phyloP scores from a whole-genome alignment of 2,888 invertebrate genomes.

The Netelia virgata region DNA sequence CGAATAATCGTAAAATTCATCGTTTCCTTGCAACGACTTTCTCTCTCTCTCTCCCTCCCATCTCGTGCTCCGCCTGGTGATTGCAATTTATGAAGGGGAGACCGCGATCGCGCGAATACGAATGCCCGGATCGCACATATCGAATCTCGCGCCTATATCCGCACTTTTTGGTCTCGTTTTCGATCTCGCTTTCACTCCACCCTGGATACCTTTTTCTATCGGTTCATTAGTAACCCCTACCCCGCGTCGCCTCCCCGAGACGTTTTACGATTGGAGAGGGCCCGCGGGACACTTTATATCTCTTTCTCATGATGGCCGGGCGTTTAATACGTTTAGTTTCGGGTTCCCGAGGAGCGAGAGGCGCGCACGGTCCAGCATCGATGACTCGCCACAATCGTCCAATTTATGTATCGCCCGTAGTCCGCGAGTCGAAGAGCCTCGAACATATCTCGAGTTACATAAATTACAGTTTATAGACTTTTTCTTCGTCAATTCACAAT shows the following conservation, averaged over 20 bases:
- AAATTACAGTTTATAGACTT: conserved; percentile 32
- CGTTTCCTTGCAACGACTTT: too few species aligned
- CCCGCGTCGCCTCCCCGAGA: neutral
- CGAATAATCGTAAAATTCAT: conserved; percentile 75
- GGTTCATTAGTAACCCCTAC: conserved; percentile 76
- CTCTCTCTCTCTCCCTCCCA: conserved; percentile 38
- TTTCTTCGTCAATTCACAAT: neutral
- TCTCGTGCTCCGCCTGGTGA: conserved; percentile 70
- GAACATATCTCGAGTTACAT: conserved; percentile 5
- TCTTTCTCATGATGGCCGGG: conserved; percentile 21
- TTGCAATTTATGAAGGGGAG: conserved; percentile 79
- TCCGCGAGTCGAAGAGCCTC: conserved; percentile 1
- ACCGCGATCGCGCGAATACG: conserved; percentile 26
- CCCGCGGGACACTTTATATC: conserved; percentile 54
- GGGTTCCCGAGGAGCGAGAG: conserved; percentile 11
- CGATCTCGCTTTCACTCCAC: conserved; percentile 59
- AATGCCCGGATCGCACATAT: neutral
- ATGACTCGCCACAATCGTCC: conserved; percentile 66
- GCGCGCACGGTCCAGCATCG: conserved; percentile 38
- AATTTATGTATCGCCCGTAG: conserved; percentile 65
- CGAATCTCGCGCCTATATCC: conserved; percentile 35
- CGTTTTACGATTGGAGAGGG: conserved; percentile 19
- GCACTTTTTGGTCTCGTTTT: conserved; percentile 35
- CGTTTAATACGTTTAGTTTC: conserved; percentile 53
- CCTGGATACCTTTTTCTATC: conserved; percentile 76